These are phyloP conservation scores for Drosophila infuscata DNA, from an alignment of 2,888 invertebrate genomes.

Conservation along the genomic window DNA sequence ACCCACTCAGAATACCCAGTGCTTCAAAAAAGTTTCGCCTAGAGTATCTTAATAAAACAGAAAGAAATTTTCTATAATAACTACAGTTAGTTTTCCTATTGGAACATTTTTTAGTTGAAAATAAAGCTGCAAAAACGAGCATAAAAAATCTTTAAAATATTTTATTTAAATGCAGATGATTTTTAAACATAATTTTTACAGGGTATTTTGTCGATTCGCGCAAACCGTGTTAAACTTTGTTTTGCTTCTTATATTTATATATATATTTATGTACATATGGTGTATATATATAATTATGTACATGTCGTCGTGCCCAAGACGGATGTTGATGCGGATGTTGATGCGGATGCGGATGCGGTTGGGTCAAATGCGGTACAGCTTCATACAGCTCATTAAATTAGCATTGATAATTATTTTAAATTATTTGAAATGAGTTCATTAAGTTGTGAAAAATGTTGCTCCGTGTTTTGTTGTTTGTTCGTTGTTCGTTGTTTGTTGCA, in stretches of 20 bases:
- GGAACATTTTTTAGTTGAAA: neutral
- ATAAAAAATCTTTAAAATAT: neutral
- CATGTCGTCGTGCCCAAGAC: neutral
- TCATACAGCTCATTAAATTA: slow-evolving; percentile 69
- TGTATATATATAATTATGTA: neutral
- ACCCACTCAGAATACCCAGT: slow-evolving; percentile 29
- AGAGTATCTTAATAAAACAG: neutral
- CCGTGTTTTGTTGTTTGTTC: slow-evolving; percentile 9
- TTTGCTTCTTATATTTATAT: neutral
- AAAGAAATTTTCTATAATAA: neutral
- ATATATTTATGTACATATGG: neutral
- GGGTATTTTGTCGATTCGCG: neutral
- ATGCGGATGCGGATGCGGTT: slow-evolving; percentile 11
- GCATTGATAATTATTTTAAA: slow-evolving; percentile 81
- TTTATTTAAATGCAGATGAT: neutral
- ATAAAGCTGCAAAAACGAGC: neutral
- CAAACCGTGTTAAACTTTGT: too few relatives aligned
- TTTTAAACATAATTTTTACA: too few relatives aligned
- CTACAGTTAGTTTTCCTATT: neutral
- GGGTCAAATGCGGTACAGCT: slow-evolving; percentile 18
- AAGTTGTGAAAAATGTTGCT: slow-evolving; percentile 72
- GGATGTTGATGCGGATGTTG: slow-evolving; percentile 13
- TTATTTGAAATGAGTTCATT: slow-evolving; percentile 77
- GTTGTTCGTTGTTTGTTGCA: slow-evolving; percentile 19
- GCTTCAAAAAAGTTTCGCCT: neutral